Evolutionary conservation across 2,888 invertebrate genomes (phyloP).

Genomic region (Pyrocoelia pectoralis): DNA sequence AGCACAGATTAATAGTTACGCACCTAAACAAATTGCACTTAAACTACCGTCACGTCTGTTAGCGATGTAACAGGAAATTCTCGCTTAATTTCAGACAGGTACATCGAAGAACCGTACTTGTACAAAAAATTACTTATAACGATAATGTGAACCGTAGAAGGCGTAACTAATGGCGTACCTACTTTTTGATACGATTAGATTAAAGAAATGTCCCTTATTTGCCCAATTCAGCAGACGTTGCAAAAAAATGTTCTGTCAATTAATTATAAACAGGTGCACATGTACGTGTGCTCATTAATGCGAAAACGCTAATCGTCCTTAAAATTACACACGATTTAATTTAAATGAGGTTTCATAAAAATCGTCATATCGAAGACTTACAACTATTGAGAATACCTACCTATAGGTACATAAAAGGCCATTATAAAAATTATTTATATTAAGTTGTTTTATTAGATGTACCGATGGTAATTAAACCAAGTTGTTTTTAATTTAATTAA

Average conservation of each 20-base stretch:
- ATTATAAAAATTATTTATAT: neutral
- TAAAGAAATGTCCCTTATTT: neutral
- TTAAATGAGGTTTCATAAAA: slow-evolving; percentile 19
- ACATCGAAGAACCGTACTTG: slow-evolving; percentile 25
- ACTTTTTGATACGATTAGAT: slow-evolving; percentile 25
- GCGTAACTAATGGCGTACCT: slow-evolving; percentile 38
- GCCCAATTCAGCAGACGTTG: slow-evolving; percentile 3
- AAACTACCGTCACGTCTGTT: slow-evolving; percentile 23
- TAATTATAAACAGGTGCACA: neutral
- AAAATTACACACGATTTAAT: slow-evolving; percentile 28
- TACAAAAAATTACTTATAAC: slow-evolving; percentile 20
- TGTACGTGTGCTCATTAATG: neutral
- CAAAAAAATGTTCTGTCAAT: slow-evolving; percentile 13
- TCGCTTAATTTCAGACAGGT: slow-evolving; percentile 31
- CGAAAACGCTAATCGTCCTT: slow-evolving; percentile 17
- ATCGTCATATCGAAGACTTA: neutral
- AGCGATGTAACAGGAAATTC: slow-evolving; percentile 18
- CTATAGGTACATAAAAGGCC: neutral
- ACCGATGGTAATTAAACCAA: neutral
- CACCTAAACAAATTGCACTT: slow-evolving; percentile 27
- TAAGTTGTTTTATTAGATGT: slow-evolving; percentile 3
- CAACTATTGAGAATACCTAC: too few relatives aligned
- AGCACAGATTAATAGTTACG: slow-evolving; percentile 23
- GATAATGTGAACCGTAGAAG: slow-evolving; percentile 24
- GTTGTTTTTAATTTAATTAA: neutral